Base-by-base conservation (phyloP, 2,888 invertebrate genomes). In the Leucophora obtusa region DNA sequence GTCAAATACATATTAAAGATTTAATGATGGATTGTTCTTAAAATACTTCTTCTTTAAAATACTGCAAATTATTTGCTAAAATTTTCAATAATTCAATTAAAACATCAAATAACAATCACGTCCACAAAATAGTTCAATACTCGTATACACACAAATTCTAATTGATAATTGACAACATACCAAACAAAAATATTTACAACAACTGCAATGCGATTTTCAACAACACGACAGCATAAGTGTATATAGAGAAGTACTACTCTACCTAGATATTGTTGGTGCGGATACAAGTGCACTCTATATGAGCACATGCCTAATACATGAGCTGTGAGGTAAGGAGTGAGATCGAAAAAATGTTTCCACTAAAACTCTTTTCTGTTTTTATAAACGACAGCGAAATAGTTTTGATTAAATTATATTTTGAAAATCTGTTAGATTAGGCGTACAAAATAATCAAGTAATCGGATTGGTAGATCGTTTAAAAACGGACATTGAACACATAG, bases 21-120 rank as follows among this genome's bases (percentile, higher is more conserved):
- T 28, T 28, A 28, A 4, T 28, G 7, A 28, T 28, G 6, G 28
- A 28, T 28, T 28, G 6, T 4, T 28, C 28, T 28, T 28, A 28
- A 28, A 28, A 28, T 3, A 24, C 1, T 28, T 28, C 3, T 1
- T 6, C 3, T 28, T 28, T 28, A 28, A 28, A 28, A 38, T 38
- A 11, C 2, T 8, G 10, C 11, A 47, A 47, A n/a, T 47, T 14
- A 47, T 47, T 65, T 65, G 65, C 17, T 65, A 17, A 54, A 54
- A 66, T 66, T 66, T 53, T n/a, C 21, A 11, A 43, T 62, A 62
- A 54, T 47, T 71, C 56, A 62, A 62, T 71, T 62, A 56, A 60
- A 33, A 18, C 14, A 28, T 47, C 43, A 51, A 56, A 50, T 63
- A 21, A 62, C 24, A 24, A 62, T 62, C 28, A 60, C 47, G 14